Evolutionary conservation across 2,113 vertebrate species (phyloP).

Genomic region (Patagioenas fasciata): DNA sequence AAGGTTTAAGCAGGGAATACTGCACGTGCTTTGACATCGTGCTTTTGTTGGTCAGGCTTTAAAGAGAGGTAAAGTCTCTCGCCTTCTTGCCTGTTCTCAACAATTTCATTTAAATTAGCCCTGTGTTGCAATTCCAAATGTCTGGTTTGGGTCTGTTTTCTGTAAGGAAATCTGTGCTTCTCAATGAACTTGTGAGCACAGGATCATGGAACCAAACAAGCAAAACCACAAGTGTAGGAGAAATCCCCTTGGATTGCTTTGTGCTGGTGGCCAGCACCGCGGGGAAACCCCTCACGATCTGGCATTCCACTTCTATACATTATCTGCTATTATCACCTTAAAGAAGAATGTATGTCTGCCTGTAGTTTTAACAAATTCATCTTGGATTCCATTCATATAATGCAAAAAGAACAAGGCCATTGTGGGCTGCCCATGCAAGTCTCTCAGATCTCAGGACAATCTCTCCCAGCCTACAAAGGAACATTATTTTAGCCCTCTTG

Average conservation of each 20-base stretch:
- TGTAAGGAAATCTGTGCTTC: neutral
- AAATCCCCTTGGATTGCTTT: neutral
- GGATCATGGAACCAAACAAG: neutral
- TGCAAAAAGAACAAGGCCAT: neutral
- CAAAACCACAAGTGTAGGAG: neutral
- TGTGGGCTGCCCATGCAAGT: neutral
- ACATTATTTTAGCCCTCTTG: neutral
- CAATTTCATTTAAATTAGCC: neutral
- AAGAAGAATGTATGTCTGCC: rapidly evolving
- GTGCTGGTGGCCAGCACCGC: neutral
- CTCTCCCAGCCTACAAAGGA: neutral
- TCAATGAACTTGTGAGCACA: neutral
- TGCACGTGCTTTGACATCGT: neutral
- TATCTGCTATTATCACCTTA: neutral
- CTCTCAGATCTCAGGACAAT: neutral
- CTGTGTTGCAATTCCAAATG: neutral
- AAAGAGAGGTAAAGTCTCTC: rapidly evolving
- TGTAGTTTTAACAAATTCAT: neutral
- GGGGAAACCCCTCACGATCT: neutral
- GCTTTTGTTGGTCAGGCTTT: neutral
- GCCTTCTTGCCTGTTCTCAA: neutral
- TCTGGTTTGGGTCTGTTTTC: neutral
- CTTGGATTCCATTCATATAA: neutral
- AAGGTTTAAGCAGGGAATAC: neutral
- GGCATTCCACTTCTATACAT: neutral